Evolutionary conservation across 2,113 vertebrate species (phyloP), one percentile per base, ranked within the genome.

Genomic region (Smithornis capensis): DNA sequence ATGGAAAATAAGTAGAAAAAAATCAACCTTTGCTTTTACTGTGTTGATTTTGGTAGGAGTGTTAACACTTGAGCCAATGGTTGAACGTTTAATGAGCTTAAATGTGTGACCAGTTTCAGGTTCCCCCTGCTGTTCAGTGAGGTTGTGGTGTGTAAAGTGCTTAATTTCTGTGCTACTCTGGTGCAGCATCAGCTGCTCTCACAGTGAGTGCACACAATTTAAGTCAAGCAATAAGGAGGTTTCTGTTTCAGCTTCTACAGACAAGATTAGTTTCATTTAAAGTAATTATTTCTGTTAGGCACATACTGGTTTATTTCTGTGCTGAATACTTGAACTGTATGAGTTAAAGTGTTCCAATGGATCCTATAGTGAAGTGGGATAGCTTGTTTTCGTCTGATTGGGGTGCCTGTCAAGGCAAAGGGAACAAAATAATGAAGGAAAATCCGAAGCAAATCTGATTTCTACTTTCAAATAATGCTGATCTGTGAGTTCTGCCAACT

Each of bases 111-210:
- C 22, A 10, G 25, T 62, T 88, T 79, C 0, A 4, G 21, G 28
- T 57, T 92, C 45, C 24, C 7, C 74, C n/a, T 70, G 55, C 28
- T 87, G 11, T 56, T 80, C 77, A 22, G 5, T 53, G 49, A 5
- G 2, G 8, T 63, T 3, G 1, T 27, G 5, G 7, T 74, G 12
- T 62, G 9, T 27, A 4, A 1, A 12, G 7, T 27, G 19, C 19
- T 62, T 80, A 1, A 10, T 59, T 60, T 70, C 60, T 45, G 3
- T 24, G 24, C 24, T 44, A 0, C 19, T 29, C 5, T 44, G 33
- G n/a, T 70, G 42, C 31, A n/a, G 47, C 10, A 25, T 42, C 52
- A 85, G 2, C 65, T 22, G 10, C 42, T 88, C 22, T 82, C 50
- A 40, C 13, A 62, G 10, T 16, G 40, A 33, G 24, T 40, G 40